Base-by-base conservation (phyloP, 2,888 invertebrate species). In the Neoascia interrupta region DNA sequence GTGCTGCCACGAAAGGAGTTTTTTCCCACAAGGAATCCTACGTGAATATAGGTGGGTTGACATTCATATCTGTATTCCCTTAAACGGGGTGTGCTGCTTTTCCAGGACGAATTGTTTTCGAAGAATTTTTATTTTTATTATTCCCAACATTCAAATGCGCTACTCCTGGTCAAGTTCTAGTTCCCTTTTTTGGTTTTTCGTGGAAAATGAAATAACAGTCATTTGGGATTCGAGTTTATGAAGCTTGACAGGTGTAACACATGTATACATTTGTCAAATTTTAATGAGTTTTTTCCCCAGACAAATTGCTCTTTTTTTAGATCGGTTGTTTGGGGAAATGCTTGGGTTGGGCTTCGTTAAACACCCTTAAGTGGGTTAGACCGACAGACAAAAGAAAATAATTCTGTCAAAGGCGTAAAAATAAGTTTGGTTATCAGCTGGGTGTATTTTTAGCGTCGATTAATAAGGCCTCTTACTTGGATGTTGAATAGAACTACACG, bases 21-120 rank as follows among this genome's bases (percentile, higher is more conserved):
- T n/a, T n/a, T n/a, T n/a, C 19, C 18, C 39, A 18, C 21, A 21
- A 58, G 26, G 54, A 47, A 37, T 4, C 13, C n/a, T n/a, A n/a
- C n/a, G 2, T 18, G 15, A 34, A 18, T n/a, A n/a, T 23, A 72
- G 75, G 75, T 76, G 51, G 51, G 70, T 70, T 37, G 31, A 31
- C n/a, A n/a, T n/a, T n/a, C n/a, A n/a, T n/a, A n/a, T n/a, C n/a
- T n/a, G n/a, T n/a, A n/a, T n/a, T n/a, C n/a, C n/a, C n/a, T n/a
- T 8, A 3, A 18, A 11, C 16, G 13, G 8, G 23, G 11, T 31
- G 18, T 19, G 23, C 23, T 37, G 37, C 26, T 53, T 53, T 37
- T 23, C n/a, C 10, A 15, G 6, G 39, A 8, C n/a, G 19, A 41
- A 70, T 16, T 61, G 70, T 70, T 70, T 39, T 63, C 47, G 53